Evolutionary conservation across 2,888 invertebrate genomes (phyloP).

Genomic region (Drosophila mimetica): DNA sequence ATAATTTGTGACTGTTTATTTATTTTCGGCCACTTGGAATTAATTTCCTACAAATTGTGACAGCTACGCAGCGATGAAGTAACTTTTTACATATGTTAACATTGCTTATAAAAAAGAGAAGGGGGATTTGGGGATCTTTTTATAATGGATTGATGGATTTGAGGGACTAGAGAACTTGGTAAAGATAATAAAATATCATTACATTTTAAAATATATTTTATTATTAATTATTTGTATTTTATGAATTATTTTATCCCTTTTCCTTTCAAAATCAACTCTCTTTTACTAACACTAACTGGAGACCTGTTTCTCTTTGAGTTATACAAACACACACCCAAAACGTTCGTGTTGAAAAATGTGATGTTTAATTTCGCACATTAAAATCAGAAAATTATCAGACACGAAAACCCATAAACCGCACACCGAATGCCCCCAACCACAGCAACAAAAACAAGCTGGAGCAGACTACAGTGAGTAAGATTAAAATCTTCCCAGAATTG

Average conservation of each 20-base stretch:
- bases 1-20: slow-evolving; percentile 81
- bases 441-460: slow-evolving; percentile 6
- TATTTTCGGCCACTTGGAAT: slow-evolving; percentile 68
- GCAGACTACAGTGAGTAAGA: slow-evolving; percentile 61
- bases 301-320: slow-evolving; percentile 12
- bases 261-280: not conserved
- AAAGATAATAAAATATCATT: too few species aligned
- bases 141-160: too few species aligned
- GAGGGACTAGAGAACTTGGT: too few species aligned
- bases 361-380: slow-evolving; percentile 84
- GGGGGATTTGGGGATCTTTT: not conserved
- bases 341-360: slow-evolving; percentile 83
- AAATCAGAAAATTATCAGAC: slow-evolving; percentile 83
- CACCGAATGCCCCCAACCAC: slow-evolving; percentile 64
- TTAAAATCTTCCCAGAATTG: slow-evolving; percentile 80
- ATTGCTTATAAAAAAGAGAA: slow-evolving; percentile 54
- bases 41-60: slow-evolving; percentile 66
- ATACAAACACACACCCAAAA: slow-evolving; percentile 22
- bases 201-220: not conserved
- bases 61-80: slow-evolving; percentile 50
- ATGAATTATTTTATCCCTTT: not conserved
- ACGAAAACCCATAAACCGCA: slow-evolving; percentile 81
- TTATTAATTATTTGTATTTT: not conserved
- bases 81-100: slow-evolving; percentile 78
- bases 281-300: not conserved